These are phyloP conservation scores for Loriculus beryllinus DNA, from an alignment of 2,797 vertebrate species.

Conservation along the genomic window DNA sequence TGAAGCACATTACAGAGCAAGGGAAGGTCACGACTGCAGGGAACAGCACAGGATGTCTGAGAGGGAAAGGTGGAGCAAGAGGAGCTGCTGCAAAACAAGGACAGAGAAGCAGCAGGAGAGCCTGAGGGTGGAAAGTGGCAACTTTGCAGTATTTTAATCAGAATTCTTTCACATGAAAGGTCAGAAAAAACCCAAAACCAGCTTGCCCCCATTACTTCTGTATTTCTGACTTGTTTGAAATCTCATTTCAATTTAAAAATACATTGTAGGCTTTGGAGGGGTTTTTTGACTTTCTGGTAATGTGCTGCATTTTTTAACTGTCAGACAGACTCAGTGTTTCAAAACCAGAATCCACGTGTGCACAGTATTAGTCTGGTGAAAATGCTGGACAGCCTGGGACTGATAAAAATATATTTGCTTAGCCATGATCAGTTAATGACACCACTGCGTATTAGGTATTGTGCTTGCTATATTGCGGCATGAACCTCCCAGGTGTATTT, in stretches of 20 bases:
- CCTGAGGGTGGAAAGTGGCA: background rate
- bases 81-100: background rate
- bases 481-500: background rate
- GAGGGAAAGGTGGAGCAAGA: background rate
- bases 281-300: background rate
- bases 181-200: background rate
- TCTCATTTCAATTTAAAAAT: background rate
- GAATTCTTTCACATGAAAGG: background rate
- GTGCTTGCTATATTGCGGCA: background rate
- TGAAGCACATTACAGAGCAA: background rate
- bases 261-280: fast-evolving
- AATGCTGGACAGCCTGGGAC: background rate
- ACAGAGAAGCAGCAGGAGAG: background rate
- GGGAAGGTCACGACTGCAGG: background rate
- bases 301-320: background rate
- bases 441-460: background rate
- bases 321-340: background rate
- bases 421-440: background rate
- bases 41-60: background rate
- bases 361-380: background rate
- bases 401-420: background rate
- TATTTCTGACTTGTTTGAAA: background rate
- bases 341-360: background rate
- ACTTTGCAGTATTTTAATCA: background rate
- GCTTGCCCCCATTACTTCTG: background rate